phyloP scores from a whole-genome alignment of 2,888 invertebrate genomes.

The Cremastobaeus sp. region DNA sequence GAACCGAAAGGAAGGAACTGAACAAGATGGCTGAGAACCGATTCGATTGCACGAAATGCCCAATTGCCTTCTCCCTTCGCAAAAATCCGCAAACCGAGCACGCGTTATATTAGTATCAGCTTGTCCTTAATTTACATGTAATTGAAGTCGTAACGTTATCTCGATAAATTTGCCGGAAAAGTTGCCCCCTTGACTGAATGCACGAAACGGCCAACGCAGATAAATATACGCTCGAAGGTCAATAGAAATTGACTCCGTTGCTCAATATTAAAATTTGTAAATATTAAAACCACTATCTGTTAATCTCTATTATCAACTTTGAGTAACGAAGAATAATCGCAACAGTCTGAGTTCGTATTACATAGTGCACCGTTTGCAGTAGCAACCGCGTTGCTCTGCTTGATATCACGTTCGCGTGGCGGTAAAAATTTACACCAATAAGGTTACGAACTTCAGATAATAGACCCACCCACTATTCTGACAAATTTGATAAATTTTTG shows the following conservation, averaged over 20 bases:
- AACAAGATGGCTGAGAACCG: conserved; percentile 1
- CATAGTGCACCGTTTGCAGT: conserved; percentile 37
- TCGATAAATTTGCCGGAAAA: conserved; percentile 46
- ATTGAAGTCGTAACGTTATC: conserved; percentile 58
- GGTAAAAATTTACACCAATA: conserved; percentile 52
- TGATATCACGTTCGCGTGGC: not conserved
- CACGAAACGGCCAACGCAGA: conserved; percentile 49
- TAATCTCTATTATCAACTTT: conserved; percentile 47
- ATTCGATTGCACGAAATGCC: not conserved
- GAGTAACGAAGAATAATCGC: conserved; percentile 56
- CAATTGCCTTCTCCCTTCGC: conserved; percentile 56
- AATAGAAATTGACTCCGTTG: conserved; percentile 49
- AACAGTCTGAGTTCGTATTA: conserved; percentile 56
- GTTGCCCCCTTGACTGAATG: conserved; percentile 30
- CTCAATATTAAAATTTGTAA: conserved; percentile 52
- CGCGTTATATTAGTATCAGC: conserved; percentile 23
- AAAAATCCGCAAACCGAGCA: conserved; percentile 14
- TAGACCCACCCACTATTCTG: conserved; percentile 22
- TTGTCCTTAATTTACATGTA: conserved; percentile 44
- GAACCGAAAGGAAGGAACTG: conserved; percentile 40
- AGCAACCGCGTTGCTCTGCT: not conserved
- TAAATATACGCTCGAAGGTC: conserved; percentile 49
- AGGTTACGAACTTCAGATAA: conserved; percentile 60
- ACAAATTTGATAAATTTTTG: conserved; percentile 16
- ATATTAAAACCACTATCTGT: conserved; percentile 51